A percentile compares a stretch with the other conserved stretches of the same genome.
Evolutionary conservation across 37 sponge, comb jelly and placozoan genomes (phyloP).

Genomic region (Amphimedon queenslandica): DNA sequence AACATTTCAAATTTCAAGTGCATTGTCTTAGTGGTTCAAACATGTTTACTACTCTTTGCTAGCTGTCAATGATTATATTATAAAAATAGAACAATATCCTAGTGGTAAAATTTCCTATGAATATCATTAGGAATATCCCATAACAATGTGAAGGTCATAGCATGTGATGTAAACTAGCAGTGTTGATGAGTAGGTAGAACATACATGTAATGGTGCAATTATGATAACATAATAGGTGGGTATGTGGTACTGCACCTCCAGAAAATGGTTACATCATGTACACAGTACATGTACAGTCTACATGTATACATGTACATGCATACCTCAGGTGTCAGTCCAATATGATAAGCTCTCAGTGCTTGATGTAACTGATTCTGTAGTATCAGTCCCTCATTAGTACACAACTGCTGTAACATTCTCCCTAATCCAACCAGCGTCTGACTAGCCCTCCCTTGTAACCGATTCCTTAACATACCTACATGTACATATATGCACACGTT

Average conservation of each 20-base stretch:
- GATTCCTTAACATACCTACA: constrained; percentile 10
- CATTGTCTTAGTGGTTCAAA: too few species aligned
- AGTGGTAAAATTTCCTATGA: too few species aligned
- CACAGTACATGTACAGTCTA: neutral
- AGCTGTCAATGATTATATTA: too few species aligned
- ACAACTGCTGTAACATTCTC: neutral
- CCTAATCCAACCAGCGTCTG: constrained; percentile 24
- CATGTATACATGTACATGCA: neutral
- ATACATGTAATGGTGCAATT: too few species aligned
- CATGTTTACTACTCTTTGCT: too few species aligned
- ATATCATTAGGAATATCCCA: too few species aligned
- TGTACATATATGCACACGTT: neutral
- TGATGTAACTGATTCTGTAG: constrained; percentile 19
- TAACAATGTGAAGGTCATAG: neutral
- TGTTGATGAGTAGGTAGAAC: too few species aligned
- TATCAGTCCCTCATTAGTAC: neutral
- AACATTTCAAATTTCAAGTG: too few species aligned
- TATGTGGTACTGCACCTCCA: too few species aligned
- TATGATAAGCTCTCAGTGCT: constrained; percentile 37
- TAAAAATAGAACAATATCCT: too few species aligned
- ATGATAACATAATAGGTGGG: too few species aligned
- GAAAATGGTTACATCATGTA: too few species aligned
- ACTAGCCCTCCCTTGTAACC: constrained; percentile 6
- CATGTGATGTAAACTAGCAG: neutral
- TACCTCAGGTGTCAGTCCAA: constrained; percentile 57